Conservation (phyloP, 1,140 invertebrate species). For the Trialeurodes vaporariorum region DNA sequence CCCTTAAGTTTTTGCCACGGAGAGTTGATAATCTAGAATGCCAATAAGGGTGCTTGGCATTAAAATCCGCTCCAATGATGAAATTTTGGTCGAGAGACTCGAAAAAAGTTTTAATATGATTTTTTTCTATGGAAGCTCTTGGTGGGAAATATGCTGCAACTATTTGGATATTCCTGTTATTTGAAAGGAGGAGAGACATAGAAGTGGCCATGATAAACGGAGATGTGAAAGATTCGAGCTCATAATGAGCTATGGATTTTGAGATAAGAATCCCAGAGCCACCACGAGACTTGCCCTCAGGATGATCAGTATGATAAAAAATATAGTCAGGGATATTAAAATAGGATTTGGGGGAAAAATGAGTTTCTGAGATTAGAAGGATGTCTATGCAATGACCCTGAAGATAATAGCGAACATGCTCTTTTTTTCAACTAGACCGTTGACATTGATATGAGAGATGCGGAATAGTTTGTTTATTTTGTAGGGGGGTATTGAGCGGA, state of each 20-base stretch:
- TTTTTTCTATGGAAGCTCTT: not conserved
- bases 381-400: not conserved
- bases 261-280: not conserved
- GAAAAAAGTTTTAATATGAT: conserved; percentile 20
- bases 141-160: conserved; percentile 6
- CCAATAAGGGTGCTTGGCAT: conserved; percentile 34
- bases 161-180: not conserved
- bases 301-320: not conserved
- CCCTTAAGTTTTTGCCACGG: not conserved
- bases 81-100: conserved; percentile 29
- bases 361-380: not conserved
- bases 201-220: not conserved
- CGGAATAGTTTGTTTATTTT: not conserved
- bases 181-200: not conserved
- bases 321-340: not conserved
- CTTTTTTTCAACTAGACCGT: not conserved
- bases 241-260: not conserved
- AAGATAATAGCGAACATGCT: not conserved
- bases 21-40: conserved; percentile 16
- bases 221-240: not conserved
- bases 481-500: not conserved
- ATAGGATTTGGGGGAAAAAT: not conserved
- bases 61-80: conserved; percentile 34
- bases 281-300: not conserved
- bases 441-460: not conserved